Conservation (phyloP, 2,113 vertebrate genomes). For the Leptodactylus fuscus region DNA sequence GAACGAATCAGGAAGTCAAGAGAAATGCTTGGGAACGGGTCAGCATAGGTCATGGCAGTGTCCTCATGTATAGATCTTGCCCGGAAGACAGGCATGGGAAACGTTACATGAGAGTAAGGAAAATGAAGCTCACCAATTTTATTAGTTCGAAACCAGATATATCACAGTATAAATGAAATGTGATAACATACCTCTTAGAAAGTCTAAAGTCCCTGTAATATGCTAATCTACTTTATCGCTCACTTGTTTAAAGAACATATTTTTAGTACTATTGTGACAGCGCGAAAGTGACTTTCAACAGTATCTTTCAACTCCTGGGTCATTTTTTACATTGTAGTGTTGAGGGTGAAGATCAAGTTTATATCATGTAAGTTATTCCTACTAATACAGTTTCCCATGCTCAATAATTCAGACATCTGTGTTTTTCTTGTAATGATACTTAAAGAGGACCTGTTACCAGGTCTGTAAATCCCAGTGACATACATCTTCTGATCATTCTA, state of each 20-base stretch:
- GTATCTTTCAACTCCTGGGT: constrained; percentile 29
- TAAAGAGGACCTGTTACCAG: no score
- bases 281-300: not conserved
- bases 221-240: not conserved
- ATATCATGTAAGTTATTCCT: not conserved
- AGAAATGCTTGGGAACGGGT: constrained; percentile 60
- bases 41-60: constrained; percentile 47
- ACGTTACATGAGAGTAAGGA: constrained; percentile 44
- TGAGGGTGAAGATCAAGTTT: not conserved
- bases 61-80: constrained; percentile 60
- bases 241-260: not conserved
- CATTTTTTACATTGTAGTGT: not conserved
- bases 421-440: not conserved
- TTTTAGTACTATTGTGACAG: not conserved
- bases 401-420: not conserved
- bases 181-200: constrained; percentile 28
- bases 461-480: no score
- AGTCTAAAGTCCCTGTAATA: constrained; percentile 1
- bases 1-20: constrained; percentile 58
- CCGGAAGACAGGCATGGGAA: constrained; percentile 60
- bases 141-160: constrained; percentile 18
- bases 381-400: not conserved
- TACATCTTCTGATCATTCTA: no score
- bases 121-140: constrained; percentile 28
- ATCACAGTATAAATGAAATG: constrained; percentile 13